phyloP scores from a whole-genome alignment of 1,140 invertebrate genomes.

The Zaprionus nigranus region DNA sequence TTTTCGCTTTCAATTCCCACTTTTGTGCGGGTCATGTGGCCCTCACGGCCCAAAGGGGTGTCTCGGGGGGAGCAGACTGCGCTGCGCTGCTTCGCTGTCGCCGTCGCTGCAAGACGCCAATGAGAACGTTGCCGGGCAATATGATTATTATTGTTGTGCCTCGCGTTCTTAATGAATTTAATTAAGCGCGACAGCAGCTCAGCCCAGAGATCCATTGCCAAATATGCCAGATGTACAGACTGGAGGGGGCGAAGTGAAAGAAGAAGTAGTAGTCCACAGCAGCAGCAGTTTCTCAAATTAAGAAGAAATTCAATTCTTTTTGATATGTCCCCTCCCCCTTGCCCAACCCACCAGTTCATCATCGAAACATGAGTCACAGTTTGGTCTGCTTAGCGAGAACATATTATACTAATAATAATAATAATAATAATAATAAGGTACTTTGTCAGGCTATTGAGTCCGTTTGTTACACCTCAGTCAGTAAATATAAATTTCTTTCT shows the following conservation, averaged over 20 bases:
- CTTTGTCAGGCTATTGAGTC: constrained; percentile 3
- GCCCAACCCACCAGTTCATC: not conserved
- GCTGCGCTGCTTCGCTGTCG: constrained; percentile 2
- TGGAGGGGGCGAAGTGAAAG: not conserved
- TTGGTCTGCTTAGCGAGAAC: not conserved
- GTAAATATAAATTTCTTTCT: not conserved
- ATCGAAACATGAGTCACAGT: constrained; percentile 18
- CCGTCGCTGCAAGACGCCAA: constrained; percentile 30
- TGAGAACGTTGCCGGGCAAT: constrained; percentile 37
- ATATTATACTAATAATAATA: not conserved
- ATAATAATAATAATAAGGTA: not conserved
- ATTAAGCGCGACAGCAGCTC: constrained; percentile 61
- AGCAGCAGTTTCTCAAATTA: constrained; percentile 41
- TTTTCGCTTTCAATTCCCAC: constrained; percentile 68
- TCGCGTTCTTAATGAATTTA: constrained; percentile 67
- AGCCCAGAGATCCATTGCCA: constrained; percentile 31
- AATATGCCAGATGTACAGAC: constrained; percentile 21
- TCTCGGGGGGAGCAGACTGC: constrained; percentile 36
- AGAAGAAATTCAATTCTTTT: constrained; percentile 36
- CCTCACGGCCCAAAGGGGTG: constrained; percentile 48
- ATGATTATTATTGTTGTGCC: constrained; percentile 58
- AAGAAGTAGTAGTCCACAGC: constrained; percentile 14
- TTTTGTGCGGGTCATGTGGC: constrained; percentile 57
- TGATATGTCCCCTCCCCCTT: not conserved
- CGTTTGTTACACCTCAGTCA: not conserved